Conservation (phyloP, 2,888 invertebrate species). For the Crioceris asparagi region DNA sequence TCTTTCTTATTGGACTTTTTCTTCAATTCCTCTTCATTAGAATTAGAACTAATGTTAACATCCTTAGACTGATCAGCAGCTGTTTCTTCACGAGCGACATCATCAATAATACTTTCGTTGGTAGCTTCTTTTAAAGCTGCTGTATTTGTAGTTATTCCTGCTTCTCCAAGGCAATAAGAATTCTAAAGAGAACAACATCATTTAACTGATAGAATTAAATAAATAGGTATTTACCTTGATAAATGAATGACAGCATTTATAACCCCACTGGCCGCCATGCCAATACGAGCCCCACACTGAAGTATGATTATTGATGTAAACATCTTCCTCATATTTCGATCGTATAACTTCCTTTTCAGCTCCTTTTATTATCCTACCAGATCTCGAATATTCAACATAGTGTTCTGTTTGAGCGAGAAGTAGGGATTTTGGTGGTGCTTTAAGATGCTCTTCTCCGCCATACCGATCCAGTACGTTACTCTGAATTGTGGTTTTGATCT, state of each 20-base stretch:
- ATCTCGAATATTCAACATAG: slow-evolving; percentile 90
- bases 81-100: slow-evolving; percentile 10
- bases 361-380: slow-evolving; percentile 78
- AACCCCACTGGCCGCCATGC: slow-evolving; percentile 91
- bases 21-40: slow-evolving; percentile 27
- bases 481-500: slow-evolving; percentile 77
- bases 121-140: slow-evolving; percentile 15
- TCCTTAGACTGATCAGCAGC: slow-evolving; percentile 18
- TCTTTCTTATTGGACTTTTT: slow-evolving; percentile 41
- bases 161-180: slow-evolving; percentile 79
- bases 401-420: slow-evolving; percentile 90
- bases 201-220: slow-evolving; percentile 1
- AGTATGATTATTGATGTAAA: slow-evolving; percentile 84
- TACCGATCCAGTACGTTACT: slow-evolving; percentile 83
- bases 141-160: slow-evolving; percentile 38
- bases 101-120: slow-evolving; percentile 25
- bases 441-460: slow-evolving; percentile 87
- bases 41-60: slow-evolving; percentile 14
- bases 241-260: slow-evolving; percentile 87
- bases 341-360: slow-evolving; percentile 78
- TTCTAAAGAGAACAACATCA: slow-evolving; percentile 42
- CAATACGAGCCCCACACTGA: slow-evolving; percentile 95
- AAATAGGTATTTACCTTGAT: slow-evolving; percentile 49
- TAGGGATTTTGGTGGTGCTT: slow-evolving; percentile 80
- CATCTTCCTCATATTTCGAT: slow-evolving; percentile 90